Evolutionary conservation across 2,113 vertebrate genomes (phyloP).

Genomic region (Hiodon tergisus): DNA sequence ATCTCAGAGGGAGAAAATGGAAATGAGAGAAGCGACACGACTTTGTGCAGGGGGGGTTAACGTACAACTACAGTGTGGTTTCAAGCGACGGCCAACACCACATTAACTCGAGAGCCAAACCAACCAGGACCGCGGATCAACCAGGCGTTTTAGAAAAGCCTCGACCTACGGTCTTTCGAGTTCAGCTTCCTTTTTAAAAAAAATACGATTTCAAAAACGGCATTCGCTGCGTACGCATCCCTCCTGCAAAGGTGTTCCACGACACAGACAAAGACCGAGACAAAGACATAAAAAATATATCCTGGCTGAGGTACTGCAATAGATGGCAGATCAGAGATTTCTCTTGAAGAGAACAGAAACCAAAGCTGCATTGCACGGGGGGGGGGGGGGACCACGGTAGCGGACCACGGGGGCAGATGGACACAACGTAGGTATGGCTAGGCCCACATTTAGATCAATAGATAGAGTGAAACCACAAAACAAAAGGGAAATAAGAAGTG

Average conservation of each 20-base stretch:
- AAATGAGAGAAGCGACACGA: conserved; percentile 31
- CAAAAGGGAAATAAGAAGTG: conserved; percentile 55
- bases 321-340: conserved; percentile 4
- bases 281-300: neutral
- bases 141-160: conserved; percentile 8
- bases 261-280: no score
- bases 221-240: no score
- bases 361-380: neutral
- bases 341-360: conserved; percentile 1
- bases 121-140: conserved; percentile 22
- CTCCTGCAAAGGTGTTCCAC: no score
- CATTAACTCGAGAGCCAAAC: conserved; percentile 40
- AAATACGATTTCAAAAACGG: no score
- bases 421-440: neutral
- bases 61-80: conserved; percentile 48
- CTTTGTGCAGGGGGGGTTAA: conserved; percentile 49
- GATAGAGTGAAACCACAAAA: conserved; percentile 56
- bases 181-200: neutral
- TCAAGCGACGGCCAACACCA: conserved; percentile 53
- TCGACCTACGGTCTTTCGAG: neutral
- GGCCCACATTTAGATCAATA: conserved; percentile 54
- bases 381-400: no score
- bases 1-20: conserved; percentile 14
- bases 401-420: conserved; percentile 17
- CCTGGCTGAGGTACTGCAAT: neutral